A percentile compares a stretch with the other conserved stretches of the same genome.
These are phyloP conservation scores for Leptopilina drosophilae DNA, from an alignment of 2,888 invertebrate genomes.

Conservation along the genomic window DNA sequence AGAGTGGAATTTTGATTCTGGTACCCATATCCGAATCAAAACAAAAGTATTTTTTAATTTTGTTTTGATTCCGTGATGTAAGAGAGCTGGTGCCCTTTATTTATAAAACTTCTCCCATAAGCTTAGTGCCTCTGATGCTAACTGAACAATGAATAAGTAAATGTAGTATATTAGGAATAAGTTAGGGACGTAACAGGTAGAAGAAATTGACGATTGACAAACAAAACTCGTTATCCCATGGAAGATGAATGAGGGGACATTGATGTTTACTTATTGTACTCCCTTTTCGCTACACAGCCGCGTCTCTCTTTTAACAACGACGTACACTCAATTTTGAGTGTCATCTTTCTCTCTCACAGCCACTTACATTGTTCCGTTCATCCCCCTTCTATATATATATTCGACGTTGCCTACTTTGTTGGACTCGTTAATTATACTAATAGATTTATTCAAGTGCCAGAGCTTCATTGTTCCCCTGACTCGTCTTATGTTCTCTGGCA, in stretches of 20 bases:
- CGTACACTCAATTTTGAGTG: constrained; percentile 24
- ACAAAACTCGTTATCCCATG: constrained; percentile 13
- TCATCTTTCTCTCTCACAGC: constrained; percentile 21
- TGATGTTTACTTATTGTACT: neutral
- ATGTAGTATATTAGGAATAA: too few species aligned
- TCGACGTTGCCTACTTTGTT: constrained; percentile 25
- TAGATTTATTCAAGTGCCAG: constrained; percentile 39
- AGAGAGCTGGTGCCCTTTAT: too few species aligned
- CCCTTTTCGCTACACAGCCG: neutral
- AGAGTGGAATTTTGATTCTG: too few species aligned
- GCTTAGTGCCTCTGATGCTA: too few species aligned
- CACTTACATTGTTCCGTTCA: constrained; percentile 24
- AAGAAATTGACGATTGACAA: neutral
- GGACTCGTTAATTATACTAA: constrained; percentile 40
- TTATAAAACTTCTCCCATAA: too few species aligned
- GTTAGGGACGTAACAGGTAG: too few species aligned
- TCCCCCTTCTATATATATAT: neutral
- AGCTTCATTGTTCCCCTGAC: constrained; percentile 28
- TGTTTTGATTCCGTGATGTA: too few species aligned
- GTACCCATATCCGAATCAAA: too few species aligned
- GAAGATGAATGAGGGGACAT: constrained; percentile 20
- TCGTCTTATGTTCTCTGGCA: constrained; percentile 33
- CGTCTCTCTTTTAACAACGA: neutral
- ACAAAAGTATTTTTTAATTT: too few species aligned
- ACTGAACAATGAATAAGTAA: too few species aligned